Conservation (phyloP, 2,113 vertebrate species). For the Nematolebias whitei region DNA sequence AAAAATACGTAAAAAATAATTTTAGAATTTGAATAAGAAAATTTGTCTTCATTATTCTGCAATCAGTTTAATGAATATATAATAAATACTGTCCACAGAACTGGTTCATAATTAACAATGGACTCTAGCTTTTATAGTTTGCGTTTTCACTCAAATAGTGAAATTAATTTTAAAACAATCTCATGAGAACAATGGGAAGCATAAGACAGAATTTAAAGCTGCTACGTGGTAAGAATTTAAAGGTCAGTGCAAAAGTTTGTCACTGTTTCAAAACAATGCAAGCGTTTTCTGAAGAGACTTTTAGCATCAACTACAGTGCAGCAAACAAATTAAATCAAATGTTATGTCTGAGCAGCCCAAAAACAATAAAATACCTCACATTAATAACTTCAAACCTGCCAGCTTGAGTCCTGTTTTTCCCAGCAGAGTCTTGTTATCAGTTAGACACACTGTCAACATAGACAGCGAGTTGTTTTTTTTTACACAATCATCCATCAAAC, state of each 20-base stretch:
- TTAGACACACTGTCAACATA: conserved; percentile 52
- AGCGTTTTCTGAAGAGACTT: conserved; percentile 1
- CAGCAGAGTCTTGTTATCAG: conserved; percentile 52
- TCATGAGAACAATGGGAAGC: background rate
- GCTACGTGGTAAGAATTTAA: conserved; percentile 20
- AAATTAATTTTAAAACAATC: conserved; percentile 5
- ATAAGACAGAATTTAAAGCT: conserved; percentile 25
- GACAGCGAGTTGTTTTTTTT: conserved; percentile 40
- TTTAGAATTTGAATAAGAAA: too few species aligned
- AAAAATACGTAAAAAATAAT: too few species aligned
- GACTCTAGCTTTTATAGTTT: background rate
- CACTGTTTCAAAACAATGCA: background rate
- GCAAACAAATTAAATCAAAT: conserved; percentile 15
- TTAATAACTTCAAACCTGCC: conserved; percentile 52
- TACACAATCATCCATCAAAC: conserved; percentile 57
- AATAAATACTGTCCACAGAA: background rate
- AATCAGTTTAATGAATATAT: too few species aligned
- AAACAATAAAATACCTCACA: conserved; percentile 24
- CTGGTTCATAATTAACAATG: background rate
- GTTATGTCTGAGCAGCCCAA: conserved; percentile 9
- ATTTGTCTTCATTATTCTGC: too few species aligned
- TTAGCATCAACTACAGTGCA: conserved; percentile 4
- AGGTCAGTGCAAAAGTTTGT: conserved; percentile 5
- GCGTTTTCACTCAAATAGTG: conserved; percentile 2
- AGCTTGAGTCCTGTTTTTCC: conserved; percentile 41